A percentile compares a stretch with the other conserved stretches of the same genome.
Evolutionary conservation across 2,888 invertebrate genomes (phyloP).

Genomic region (Limnephilus rhombicus): DNA sequence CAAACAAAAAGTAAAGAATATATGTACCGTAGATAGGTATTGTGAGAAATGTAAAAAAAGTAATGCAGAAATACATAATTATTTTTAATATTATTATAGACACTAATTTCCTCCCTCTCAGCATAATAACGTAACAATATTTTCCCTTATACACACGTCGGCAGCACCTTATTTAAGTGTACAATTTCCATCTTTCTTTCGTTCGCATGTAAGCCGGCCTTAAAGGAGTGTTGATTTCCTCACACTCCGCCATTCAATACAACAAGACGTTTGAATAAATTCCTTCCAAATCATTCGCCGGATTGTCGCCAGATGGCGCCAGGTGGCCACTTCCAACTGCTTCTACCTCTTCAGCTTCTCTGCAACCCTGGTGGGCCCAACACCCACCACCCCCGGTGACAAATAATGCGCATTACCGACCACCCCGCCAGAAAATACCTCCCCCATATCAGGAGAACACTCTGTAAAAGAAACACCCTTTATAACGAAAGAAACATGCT

Average conservation of each 20-base stretch:
- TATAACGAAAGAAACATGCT: conserved; percentile 25
- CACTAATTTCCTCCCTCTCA: too few relatives aligned
- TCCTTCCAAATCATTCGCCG: conserved; percentile 53
- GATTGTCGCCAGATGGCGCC: conserved; percentile 63
- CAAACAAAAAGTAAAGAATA: too few relatives aligned
- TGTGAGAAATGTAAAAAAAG: too few relatives aligned
- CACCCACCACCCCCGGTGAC: conserved; percentile 59
- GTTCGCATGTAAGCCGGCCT: conserved; percentile 13
- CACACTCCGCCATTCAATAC: conserved; percentile 42
- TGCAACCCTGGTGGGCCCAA: background rate
- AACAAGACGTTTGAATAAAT: conserved; percentile 54
- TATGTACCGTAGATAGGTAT: too few relatives aligned
- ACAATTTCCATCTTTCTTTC: background rate
- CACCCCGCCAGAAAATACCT: conserved; percentile 4
- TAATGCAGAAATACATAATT: too few relatives aligned
- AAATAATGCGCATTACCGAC: conserved; percentile 65
- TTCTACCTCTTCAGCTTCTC: background rate
- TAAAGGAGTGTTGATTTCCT: conserved; percentile 36
- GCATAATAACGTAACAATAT: background rate
- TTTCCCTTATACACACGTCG: background rate
- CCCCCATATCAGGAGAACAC: conserved; percentile 20
- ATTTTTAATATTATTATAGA: too few relatives aligned
- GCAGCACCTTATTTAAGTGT: background rate
- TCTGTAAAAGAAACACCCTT: conserved; percentile 38
- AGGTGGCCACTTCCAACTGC: conserved; percentile 16